Evolutionary conservation across 2,113 vertebrate genomes (phyloP).

Genomic region (Plotosus lineatus): DNA sequence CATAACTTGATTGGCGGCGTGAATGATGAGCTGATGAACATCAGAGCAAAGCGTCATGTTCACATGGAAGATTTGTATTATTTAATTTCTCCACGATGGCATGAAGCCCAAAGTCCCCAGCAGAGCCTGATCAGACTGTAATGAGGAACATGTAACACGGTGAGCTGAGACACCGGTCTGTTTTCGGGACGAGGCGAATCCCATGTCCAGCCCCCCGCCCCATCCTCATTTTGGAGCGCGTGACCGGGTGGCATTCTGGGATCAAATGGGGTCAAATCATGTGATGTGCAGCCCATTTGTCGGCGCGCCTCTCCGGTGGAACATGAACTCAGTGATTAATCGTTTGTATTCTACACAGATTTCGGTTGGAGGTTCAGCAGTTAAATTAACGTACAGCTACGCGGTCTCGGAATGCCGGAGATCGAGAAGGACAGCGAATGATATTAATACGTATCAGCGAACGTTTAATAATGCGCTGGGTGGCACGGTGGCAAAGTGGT

Average conservation of each 20-base stretch:
- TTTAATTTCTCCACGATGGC: no score
- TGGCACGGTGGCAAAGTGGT: no score
- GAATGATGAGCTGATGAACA: no score
- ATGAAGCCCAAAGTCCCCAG: neutral
- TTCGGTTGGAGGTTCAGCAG: slow-evolving; percentile 75
- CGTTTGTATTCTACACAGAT: slow-evolving; percentile 85
- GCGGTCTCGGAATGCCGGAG: no score
- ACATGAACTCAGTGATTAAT: slow-evolving; percentile 87
- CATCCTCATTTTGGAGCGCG: slow-evolving; percentile 47
- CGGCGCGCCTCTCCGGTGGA: slow-evolving; percentile 81
- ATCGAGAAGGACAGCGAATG: slow-evolving; percentile 83
- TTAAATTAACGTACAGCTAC: slow-evolving; percentile 92
- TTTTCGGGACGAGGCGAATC: neutral
- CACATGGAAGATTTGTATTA: no score
- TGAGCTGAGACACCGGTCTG: neutral
- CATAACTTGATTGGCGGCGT: no score
- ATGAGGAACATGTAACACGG: neutral
- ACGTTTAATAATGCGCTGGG: no score
- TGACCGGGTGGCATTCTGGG: slow-evolving; percentile 80
- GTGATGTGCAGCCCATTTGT: slow-evolving; percentile 84
- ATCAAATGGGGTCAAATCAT: slow-evolving; percentile 83
- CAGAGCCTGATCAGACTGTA: neutral
- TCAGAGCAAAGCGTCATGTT: no score
- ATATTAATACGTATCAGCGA: no score
- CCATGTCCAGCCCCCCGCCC: neutral